A percentile compares a stretch with the other conserved stretches of the same genome.
phyloP scores from a whole-genome alignment of 1,140 invertebrate genomes.

The Drosophila cardini region DNA sequence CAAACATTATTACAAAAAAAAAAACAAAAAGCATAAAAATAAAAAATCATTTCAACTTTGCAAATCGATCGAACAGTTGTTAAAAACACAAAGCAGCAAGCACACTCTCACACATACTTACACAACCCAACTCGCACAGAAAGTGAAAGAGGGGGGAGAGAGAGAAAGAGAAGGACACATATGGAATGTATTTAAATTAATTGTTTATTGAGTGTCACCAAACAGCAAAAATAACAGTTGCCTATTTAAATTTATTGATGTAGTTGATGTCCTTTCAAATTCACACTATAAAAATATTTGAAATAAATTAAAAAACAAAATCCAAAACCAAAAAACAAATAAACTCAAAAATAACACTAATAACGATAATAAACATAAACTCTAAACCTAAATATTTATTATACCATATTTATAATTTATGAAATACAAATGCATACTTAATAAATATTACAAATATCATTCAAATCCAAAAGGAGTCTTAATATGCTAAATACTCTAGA shows the following conservation, averaged over 20 bases:
- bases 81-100: conserved; percentile 28
- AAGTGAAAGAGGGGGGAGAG: too few species aligned
- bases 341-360: conserved; percentile 28
- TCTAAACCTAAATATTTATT: conserved; percentile 50
- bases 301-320: conserved; percentile 21
- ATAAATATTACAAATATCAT: conserved; percentile 57
- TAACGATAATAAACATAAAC: conserved; percentile 48
- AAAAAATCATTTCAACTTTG: conserved; percentile 19
- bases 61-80: conserved; percentile 23
- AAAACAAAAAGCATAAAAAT: too few species aligned
- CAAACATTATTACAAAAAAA: conserved; percentile 9
- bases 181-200: conserved; percentile 8
- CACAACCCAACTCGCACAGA: too few species aligned
- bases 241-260: conserved; percentile 49
- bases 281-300: conserved; percentile 41
- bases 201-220: conserved; percentile 31
- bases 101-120: too few species aligned
- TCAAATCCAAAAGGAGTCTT: not conserved
- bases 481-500: not conserved
- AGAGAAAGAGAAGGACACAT: conserved; percentile 2
- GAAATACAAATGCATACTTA: conserved; percentile 59
- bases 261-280: conserved; percentile 55
- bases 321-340: too few species aligned
- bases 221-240: conserved; percentile 29
- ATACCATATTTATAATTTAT: conserved; percentile 72